These are phyloP conservation scores for Steinernema carpocapsae DNA, from an alignment of 2,888 invertebrate species.

Conservation along the genomic window DNA sequence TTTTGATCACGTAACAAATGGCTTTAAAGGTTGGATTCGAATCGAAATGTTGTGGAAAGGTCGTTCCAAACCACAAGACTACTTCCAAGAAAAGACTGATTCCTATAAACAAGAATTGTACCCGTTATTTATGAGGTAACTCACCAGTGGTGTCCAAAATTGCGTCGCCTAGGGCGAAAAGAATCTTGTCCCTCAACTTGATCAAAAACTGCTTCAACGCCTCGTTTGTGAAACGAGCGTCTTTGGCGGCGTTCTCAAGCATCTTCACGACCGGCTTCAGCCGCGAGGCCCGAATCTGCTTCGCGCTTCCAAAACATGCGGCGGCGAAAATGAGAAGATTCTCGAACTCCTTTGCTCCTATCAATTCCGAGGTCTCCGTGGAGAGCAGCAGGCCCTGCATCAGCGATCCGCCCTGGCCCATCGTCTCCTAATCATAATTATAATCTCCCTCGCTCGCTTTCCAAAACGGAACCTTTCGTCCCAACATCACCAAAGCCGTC, in stretches of 20 bases:
- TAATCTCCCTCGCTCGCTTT: not conserved
- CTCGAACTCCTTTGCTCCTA: not conserved
- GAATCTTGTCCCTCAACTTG: not conserved
- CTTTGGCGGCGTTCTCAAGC: not conserved
- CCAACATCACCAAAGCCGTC: not conserved
- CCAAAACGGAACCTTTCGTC: not conserved
- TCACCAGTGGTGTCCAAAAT: not conserved
- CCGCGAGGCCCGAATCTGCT: not conserved
- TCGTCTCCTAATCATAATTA: not conserved
- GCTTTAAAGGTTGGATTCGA: too few relatives aligned
- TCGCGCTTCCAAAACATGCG: not conserved
- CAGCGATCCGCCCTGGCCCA: not conserved
- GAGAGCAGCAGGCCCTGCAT: not conserved
- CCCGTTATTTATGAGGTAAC: too few relatives aligned
- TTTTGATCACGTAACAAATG: too few relatives aligned
- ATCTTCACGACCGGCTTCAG: constrained; percentile 3
- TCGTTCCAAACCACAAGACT: too few relatives aligned
- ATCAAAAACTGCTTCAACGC: not conserved
- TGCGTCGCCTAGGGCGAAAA: not conserved
- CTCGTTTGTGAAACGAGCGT: not conserved
- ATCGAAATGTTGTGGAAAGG: too few relatives aligned
- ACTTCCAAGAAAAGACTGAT: too few relatives aligned
- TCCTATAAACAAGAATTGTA: too few relatives aligned
- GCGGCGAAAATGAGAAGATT: not conserved
- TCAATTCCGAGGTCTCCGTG: not conserved